Conservation (phyloP, 2,888 invertebrate species). For the Bembecia ichneumoniformis region DNA sequence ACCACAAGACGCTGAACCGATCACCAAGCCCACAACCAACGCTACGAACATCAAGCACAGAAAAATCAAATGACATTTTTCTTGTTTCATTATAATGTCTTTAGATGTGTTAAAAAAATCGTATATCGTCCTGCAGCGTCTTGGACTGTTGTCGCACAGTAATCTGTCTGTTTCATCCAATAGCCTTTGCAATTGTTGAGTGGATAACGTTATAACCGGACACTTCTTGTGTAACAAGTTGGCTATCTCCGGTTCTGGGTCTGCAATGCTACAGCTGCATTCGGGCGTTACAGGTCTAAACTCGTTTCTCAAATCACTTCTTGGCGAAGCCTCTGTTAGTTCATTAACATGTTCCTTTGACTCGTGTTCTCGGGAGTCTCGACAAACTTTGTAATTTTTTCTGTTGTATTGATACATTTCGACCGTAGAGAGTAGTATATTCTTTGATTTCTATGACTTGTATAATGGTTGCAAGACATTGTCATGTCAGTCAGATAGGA, state of each 20-base stretch:
- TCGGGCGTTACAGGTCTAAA: constrained; percentile 14
- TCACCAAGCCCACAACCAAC: not conserved
- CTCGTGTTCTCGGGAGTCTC: not conserved
- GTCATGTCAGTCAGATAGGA: no score
- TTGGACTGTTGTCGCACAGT: constrained; percentile 36
- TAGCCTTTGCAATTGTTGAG: constrained; percentile 47
- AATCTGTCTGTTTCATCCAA: constrained; percentile 51
- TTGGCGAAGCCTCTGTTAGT: not conserved
- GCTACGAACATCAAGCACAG: constrained; percentile 17
- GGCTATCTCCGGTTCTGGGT: constrained; percentile 43
- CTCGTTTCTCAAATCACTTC: not conserved
- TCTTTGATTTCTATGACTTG: no score
- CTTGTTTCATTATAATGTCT: constrained; percentile 29
- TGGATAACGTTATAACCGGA: constrained; percentile 51
- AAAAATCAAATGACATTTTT: constrained; percentile 31
- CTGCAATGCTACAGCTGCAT: constrained; percentile 39
- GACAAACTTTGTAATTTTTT: not conserved
- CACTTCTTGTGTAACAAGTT: constrained; percentile 58
- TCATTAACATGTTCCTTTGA: not conserved
- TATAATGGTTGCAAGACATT: no score
- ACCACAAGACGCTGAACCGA: not conserved
- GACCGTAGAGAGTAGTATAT: not conserved
- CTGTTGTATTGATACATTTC: not conserved
- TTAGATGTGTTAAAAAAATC: constrained; percentile 42
- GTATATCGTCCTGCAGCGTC: constrained; percentile 50